Evolutionary conservation across 2,888 invertebrate genomes (phyloP).

Genomic region (Diloba caeruleocephala): DNA sequence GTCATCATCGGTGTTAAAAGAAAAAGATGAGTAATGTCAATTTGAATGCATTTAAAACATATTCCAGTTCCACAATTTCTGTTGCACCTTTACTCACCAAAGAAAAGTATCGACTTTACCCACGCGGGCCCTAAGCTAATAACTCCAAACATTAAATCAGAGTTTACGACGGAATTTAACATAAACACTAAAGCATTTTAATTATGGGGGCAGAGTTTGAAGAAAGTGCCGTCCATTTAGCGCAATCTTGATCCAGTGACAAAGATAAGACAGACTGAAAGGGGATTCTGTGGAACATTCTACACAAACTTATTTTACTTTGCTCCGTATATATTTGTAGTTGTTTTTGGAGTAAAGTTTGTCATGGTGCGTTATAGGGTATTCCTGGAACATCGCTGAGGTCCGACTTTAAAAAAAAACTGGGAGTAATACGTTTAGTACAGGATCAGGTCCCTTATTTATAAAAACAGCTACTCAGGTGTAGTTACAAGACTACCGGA

Average conservation of each 20-base stretch:
- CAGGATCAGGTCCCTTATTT: too few relatives aligned
- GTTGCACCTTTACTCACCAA: constrained; percentile 20
- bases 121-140: constrained; percentile 32
- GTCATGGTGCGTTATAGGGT: constrained; percentile 12
- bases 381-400: neutral
- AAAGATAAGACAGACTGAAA: constrained; percentile 36
- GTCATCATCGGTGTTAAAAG: too few relatives aligned
- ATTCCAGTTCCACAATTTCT: neutral
- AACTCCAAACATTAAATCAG: constrained; percentile 45
- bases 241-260: constrained; percentile 43
- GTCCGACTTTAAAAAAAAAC: too few relatives aligned
- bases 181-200: constrained; percentile 54
- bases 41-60: too few relatives aligned
- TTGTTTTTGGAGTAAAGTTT: constrained; percentile 21
- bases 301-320: constrained; percentile 25
- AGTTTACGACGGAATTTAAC: constrained; percentile 48
- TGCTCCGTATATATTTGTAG: constrained; percentile 34
- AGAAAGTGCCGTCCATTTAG: constrained; percentile 38
- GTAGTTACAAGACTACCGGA: too few relatives aligned
- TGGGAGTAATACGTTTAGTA: too few relatives aligned
- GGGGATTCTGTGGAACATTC: constrained; percentile 38
- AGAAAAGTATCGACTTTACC: constrained; percentile 13
- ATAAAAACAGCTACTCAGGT: too few relatives aligned
- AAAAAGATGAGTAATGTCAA: neutral
- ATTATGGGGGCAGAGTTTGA: constrained; percentile 45